A percentile compares a stretch with the other conserved stretches of the same genome.
phyloP scores from a whole-genome alignment of 2,888 invertebrate species.

The Macrosiphum euphorbiae region DNA sequence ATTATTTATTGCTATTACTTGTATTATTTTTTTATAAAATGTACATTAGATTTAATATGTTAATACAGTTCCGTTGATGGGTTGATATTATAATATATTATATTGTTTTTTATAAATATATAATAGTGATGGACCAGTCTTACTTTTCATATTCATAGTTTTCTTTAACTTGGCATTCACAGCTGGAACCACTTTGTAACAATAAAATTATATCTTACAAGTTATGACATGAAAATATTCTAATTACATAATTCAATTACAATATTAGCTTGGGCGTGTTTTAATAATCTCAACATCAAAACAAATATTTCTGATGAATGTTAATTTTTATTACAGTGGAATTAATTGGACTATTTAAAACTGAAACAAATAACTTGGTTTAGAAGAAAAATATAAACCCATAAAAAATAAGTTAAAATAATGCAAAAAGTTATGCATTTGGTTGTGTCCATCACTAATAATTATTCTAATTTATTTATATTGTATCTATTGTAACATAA shows the following conservation, averaged over 20 bases:
- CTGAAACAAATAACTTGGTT: not conserved
- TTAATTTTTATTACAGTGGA: not conserved
- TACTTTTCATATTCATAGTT: not conserved
- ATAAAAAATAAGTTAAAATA: not conserved
- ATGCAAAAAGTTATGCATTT: not conserved
- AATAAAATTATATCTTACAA: not conserved
- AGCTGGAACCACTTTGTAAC: not conserved
- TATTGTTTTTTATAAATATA: not conserved
- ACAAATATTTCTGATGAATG: not conserved
- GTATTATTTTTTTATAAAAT: not conserved
- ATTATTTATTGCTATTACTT: not conserved
- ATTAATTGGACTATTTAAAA: not conserved
- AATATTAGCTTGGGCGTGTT: not conserved
- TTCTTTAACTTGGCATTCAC: not conserved
- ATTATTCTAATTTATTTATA: not conserved
- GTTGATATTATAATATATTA: not conserved
- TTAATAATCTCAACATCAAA: not conserved
- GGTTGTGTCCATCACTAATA: not conserved
- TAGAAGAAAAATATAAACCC: not conserved
- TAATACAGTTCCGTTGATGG: not conserved
- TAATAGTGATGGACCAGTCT: not conserved
- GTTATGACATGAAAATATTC: not conserved
- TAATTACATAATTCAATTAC: not conserved
- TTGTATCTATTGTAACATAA: slow-evolving; percentile 17
- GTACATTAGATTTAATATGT: slow-evolving; percentile 35